phyloP scores from a whole-genome alignment of 2,113 vertebrate genomes.

The Takifugu flavidus region DNA sequence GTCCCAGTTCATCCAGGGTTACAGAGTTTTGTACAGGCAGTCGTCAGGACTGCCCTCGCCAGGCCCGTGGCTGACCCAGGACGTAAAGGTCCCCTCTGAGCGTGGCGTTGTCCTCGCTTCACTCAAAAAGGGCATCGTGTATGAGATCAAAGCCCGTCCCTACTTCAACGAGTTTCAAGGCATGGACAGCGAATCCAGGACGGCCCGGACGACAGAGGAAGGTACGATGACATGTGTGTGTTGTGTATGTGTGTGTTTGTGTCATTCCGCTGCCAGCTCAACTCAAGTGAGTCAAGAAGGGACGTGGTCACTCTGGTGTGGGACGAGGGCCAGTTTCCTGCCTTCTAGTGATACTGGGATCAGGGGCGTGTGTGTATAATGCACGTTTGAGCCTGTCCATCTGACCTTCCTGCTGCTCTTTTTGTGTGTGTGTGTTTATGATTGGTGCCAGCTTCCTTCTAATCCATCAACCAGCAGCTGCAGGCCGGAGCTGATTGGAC shows the following conservation, averaged over 20 bases:
- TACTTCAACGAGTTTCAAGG: constrained; percentile 99
- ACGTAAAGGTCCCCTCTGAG: constrained; percentile 90
- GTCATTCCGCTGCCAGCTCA: background rate
- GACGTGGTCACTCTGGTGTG: background rate
- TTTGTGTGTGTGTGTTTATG: constrained; percentile 35
- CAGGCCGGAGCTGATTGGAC: constrained; percentile 55
- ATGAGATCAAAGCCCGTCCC: constrained; percentile 95
- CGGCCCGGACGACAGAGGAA: constrained; percentile 91
- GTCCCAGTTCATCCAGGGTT: constrained; percentile 97
- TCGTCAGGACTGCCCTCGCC: constrained; percentile 83
- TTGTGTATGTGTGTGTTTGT: background rate
- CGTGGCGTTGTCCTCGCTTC: constrained; percentile 82
- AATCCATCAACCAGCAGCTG: constrained; percentile 56
- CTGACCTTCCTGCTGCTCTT: constrained; percentile 40
- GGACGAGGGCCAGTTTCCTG: constrained; percentile 16
- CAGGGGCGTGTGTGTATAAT: constrained; percentile 5
- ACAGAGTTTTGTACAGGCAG: constrained; percentile 91
- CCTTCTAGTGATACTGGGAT: constrained; percentile 11
- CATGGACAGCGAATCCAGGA: constrained; percentile 95
- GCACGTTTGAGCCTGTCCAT: constrained; percentile 19
- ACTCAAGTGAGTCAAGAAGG: constrained; percentile 5
- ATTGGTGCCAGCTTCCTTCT: constrained; percentile 35
- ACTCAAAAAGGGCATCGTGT: constrained; percentile 91
- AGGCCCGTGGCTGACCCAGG: constrained; percentile 85
- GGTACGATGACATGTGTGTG: constrained; percentile 66